A percentile compares a stretch with the other conserved stretches of the same genome.
These are phyloP conservation scores for Zenarchopterus dispar DNA, from an alignment of 2,797 vertebrate genomes.

Conservation along the genomic window DNA sequence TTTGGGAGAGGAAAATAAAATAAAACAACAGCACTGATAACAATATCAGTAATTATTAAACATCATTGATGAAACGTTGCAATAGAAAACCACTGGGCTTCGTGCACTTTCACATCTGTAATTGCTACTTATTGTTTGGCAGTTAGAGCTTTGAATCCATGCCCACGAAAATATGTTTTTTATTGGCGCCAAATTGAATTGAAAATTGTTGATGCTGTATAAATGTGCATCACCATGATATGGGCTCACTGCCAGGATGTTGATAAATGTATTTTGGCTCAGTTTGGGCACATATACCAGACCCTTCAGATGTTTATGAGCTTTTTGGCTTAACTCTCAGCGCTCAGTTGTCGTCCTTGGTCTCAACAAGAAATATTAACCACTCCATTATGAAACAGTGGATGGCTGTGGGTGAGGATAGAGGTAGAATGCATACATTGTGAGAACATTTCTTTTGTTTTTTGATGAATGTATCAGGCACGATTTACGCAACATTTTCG, in stretches of 20 bases:
- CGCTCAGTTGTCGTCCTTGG: constrained; percentile 56
- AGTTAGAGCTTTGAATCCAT: constrained; percentile 49
- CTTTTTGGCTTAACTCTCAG: constrained; percentile 29
- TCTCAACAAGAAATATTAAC: constrained; percentile 42
- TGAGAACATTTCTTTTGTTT: constrained; percentile 5
- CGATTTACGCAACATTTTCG: background rate
- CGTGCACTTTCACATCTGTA: constrained; percentile 39
- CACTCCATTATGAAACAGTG: constrained; percentile 35
- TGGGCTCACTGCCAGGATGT: constrained; percentile 56
- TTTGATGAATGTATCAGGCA: background rate
- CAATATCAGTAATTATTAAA: background rate
- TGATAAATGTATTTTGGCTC: constrained; percentile 68
- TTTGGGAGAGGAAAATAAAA: no score
- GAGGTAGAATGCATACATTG: background rate
- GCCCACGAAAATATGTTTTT: constrained; percentile 73
- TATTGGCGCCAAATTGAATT: constrained; percentile 72
- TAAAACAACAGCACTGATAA: background rate
- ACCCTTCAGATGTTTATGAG: constrained; percentile 42
- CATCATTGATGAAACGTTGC: constrained; percentile 21
- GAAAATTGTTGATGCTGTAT: constrained; percentile 73
- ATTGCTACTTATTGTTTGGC: constrained; percentile 67
- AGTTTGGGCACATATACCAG: constrained; percentile 28
- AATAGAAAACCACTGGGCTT: constrained; percentile 37
- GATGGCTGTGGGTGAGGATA: background rate
- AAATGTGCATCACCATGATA: constrained; percentile 48